Evolutionary conservation across 1,140 invertebrate species (phyloP).

Genomic region (Daktulosphaira vitifoliae): DNA sequence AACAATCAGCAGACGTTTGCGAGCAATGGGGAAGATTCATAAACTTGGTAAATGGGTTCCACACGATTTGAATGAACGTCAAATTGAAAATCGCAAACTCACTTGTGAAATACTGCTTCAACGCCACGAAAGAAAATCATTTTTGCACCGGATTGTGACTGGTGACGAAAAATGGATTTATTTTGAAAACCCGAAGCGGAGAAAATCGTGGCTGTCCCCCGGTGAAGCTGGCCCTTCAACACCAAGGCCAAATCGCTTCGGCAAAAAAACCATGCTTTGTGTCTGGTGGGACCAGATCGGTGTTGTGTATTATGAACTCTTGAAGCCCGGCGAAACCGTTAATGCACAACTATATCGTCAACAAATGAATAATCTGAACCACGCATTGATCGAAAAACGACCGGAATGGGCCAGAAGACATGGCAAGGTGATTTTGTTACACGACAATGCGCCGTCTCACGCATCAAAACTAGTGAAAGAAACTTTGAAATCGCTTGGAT

Average conservation of each 20-base stretch:
- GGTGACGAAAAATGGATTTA: neutral
- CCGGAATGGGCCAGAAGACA: too few species aligned
- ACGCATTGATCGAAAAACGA: neutral
- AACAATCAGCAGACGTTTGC: neutral
- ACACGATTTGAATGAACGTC: neutral
- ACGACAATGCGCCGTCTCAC: conserved; percentile 36
- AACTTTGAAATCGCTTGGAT: neutral
- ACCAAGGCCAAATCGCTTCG: neutral
- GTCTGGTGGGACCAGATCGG: neutral
- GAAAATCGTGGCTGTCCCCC: neutral
- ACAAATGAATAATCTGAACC: neutral
- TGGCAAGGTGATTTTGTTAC: conserved; percentile 35
- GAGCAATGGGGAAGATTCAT: neutral
- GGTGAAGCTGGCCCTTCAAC: neutral
- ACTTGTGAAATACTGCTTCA: neutral
- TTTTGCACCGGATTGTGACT: neutral
- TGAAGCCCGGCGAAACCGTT: too few species aligned
- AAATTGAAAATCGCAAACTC: neutral
- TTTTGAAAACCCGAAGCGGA: neutral
- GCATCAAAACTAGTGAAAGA: too few species aligned
- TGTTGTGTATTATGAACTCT: neutral
- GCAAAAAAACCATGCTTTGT: too few species aligned
- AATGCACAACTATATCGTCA: neutral
- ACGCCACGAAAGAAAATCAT: neutral
- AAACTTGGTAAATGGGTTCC: neutral